phyloP scores from a whole-genome alignment of 2,797 vertebrate genomes.

The Smutsia temminckii region DNA sequence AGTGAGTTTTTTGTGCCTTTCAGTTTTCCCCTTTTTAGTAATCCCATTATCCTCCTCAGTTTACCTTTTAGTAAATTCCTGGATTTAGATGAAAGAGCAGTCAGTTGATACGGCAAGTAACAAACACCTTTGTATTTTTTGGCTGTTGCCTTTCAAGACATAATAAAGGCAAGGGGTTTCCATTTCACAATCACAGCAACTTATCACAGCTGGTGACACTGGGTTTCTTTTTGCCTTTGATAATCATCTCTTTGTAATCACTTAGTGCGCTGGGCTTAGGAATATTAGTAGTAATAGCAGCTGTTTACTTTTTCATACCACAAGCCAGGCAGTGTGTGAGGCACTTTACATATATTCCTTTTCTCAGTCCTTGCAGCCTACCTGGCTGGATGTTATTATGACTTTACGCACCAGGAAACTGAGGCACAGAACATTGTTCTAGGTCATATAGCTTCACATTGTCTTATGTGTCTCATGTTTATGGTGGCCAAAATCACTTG shows the following conservation, averaged over 20 bases:
- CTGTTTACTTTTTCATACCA: slow-evolving; percentile 4
- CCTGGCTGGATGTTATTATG: background rate
- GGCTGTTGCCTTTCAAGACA: slow-evolving; percentile 53
- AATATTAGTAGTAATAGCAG: background rate
- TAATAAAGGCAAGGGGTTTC: slow-evolving; percentile 58
- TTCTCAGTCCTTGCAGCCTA: background rate
- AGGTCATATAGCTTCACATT: background rate
- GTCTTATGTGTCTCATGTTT: background rate
- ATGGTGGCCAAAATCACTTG: background rate
- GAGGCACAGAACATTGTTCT: background rate
- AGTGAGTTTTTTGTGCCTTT: slow-evolving; percentile 33
- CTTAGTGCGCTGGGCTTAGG: background rate
- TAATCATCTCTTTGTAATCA: slow-evolving; percentile 51
- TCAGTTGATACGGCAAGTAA: slow-evolving; percentile 35
- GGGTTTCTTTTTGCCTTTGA: slow-evolving; percentile 44
- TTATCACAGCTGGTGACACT: slow-evolving; percentile 34
- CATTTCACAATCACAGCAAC: slow-evolving; percentile 43
- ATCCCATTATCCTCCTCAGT: background rate
- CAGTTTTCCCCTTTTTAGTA: slow-evolving; percentile 26
- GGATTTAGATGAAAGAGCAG: background rate
- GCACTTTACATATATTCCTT: background rate
- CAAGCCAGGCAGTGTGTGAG: background rate
- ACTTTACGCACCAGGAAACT: background rate
- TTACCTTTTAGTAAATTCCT: slow-evolving; percentile 26
- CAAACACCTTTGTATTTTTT: background rate